A percentile compares a stretch with the other conserved stretches of the same genome.
phyloP scores from a whole-genome alignment of 2,888 invertebrate species.

The Fabriciana adippe region DNA sequence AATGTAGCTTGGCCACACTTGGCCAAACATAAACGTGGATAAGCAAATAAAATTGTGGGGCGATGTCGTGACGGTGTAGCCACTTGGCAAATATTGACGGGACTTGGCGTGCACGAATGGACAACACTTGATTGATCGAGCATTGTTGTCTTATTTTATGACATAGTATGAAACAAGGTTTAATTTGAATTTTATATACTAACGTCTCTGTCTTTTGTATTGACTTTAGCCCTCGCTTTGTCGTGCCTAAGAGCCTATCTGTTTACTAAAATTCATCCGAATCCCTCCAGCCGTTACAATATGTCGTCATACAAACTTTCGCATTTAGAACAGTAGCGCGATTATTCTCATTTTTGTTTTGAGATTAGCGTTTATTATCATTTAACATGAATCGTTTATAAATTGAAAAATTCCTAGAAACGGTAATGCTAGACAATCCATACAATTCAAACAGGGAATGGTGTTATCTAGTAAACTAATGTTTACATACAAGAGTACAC shows the following conservation, averaged over 20 bases:
- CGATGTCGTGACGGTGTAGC: slow-evolving; percentile 65
- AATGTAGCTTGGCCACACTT: slow-evolving; percentile 45
- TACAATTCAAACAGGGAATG: slow-evolving; percentile 61
- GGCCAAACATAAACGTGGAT: slow-evolving; percentile 71
- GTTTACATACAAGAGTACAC: slow-evolving; percentile 74
- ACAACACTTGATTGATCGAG: slow-evolving; percentile 77
- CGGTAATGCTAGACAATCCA: slow-evolving; percentile 49
- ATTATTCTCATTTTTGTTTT: no score
- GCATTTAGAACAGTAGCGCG: no score
- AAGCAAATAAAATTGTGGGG: slow-evolving; percentile 60
- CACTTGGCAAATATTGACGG: slow-evolving; percentile 71
- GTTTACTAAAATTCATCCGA: no score
- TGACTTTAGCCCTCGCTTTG: no score
- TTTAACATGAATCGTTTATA: not conserved
- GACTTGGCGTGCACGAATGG: slow-evolving; percentile 60
- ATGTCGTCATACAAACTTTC: no score
- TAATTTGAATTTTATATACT: not conserved
- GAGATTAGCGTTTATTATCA: no score
- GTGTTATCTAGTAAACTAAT: slow-evolving; percentile 72
- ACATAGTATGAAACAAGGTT: slow-evolving; percentile 10
- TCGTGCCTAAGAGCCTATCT: no score
- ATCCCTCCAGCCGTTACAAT: no score
- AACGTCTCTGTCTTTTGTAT: not conserved
- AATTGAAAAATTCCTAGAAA: slow-evolving; percentile 34
- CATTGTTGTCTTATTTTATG: slow-evolving; percentile 45